A percentile compares a stretch with the other conserved stretches of the same genome.
phyloP scores from a whole-genome alignment of 2,797 vertebrate genomes.

The Pipistrellus kuhlii region DNA sequence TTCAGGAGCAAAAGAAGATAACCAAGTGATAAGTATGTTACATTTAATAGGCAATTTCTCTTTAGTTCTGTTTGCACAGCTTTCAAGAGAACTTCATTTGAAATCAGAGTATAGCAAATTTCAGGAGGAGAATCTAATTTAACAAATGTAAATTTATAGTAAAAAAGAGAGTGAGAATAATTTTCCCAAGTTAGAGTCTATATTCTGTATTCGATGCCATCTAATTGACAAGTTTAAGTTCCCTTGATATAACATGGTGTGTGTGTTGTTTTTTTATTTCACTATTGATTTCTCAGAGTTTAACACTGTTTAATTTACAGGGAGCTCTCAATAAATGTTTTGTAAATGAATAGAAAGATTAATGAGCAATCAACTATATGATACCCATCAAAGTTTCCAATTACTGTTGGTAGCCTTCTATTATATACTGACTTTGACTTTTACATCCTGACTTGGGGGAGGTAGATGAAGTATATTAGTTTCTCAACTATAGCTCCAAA shows the following conservation, averaged over 20 bases:
- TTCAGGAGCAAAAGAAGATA: slow-evolving; percentile 7
- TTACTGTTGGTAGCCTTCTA: not conserved
- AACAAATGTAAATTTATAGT: not conserved
- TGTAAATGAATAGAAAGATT: not conserved
- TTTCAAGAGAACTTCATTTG: not conserved
- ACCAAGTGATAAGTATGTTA: not conserved
- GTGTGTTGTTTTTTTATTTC: not conserved
- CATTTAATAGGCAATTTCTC: not conserved
- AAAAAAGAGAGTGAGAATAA: not conserved
- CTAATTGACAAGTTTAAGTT: not conserved
- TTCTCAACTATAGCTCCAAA: not conserved
- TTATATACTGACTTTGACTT: not conserved
- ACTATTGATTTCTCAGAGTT: not conserved
- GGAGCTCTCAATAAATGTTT: slow-evolving; percentile 1
- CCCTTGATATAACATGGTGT: not conserved
- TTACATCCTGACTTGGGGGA: not conserved
- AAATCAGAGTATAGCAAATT: not conserved
- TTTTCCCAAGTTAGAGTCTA: not conserved
- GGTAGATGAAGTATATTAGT: not conserved
- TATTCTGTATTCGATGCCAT: not conserved
- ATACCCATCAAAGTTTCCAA: not conserved
- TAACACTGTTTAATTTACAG: not conserved
- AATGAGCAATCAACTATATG: not conserved
- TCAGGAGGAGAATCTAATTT: not conserved
- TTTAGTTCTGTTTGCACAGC: not conserved